Evolutionary conservation across 2,888 invertebrate species (phyloP), one percentile per base, ranked within the genome.

Genomic region (Ophion ellenae): DNA sequence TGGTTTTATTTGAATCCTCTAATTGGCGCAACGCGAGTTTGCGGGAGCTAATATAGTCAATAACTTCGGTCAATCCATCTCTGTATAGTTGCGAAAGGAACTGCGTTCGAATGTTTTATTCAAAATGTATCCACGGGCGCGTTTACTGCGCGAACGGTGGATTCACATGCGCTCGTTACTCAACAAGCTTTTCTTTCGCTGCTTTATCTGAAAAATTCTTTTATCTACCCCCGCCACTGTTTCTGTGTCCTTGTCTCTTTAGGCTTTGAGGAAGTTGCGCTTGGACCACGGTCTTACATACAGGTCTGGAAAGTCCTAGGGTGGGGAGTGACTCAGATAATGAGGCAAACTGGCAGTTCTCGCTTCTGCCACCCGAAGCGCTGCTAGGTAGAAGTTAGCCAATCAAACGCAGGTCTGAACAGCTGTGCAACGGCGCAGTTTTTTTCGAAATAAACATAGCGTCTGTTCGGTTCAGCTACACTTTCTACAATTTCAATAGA

Each of bases 11-110:
- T 80, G 20, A 32, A 61, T 64, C 69, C 79, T 69, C 66, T 59
- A 63, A 66, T 80, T 28, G 59, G 66, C 20, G 32, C 11, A 57
- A 32, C n/a, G 17, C n/a, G 64, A 77, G 59, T 70, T 70, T 64
- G 28, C 24, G 47, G 76, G 63, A 73, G 71, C 73, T 57, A 53
- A 70, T 53, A 53, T 79, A 82, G 85, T 85, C 83, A 80, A 83
- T 85, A 85, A 53, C 69, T 75, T 80, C 47, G 74, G 80, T 85
- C 80, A 73, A 83, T 83, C 76, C 71, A 80, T 82, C 71, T 76
- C 11, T 84, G 53, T 53, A 53, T 53, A 64, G 45, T 67, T 24
- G 20, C 61, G 61, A 61, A 61, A 2, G 24, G 9, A 61, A 10
- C 24, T 17, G 61, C n/a, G n/a, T 64, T 63, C 70, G 20, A 17